Base-by-base conservation (phyloP, 2,113 vertebrate species). In the Sakesphorus luctuosus region DNA sequence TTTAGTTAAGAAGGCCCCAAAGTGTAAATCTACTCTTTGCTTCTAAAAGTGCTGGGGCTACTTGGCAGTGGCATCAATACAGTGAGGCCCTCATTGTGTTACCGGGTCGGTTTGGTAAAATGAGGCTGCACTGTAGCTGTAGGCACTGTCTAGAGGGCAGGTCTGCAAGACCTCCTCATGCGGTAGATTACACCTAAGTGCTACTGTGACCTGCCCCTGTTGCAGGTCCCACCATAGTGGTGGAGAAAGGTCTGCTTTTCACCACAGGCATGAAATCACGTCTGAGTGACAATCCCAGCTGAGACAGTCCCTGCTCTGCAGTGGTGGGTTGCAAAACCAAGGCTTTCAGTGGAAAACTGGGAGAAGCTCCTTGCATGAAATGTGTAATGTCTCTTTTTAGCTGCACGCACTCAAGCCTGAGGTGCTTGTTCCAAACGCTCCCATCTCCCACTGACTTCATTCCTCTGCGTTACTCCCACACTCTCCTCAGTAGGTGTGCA, bases 401-500 rank as follows among this genome's bases (percentile, higher is more conserved):
- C 84, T 0, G 2, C 87, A 59, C 4, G 10, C 91, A 89, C 73
- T 86, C 47, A 59, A 93, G 80, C 65, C 83, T 78, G 76, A 90
- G 72, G 84, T 91, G 89, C 85, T 83, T 94, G 65, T 93, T 96
- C 86, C 83, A 92, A 97, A 89, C 50, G 14, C 79, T 94, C 81
- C 77, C 66, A 78, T 94, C 76, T 91, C 85, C 86, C 84, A 87
- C 58, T 84, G 93, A 91, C 82, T 96, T 96, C 88, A 72, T 91
- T 81, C 94, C 90, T 97, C 94, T 97, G 97, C 38, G 58, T 97
- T 97, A 89, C 53, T 84, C 69, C 40, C 17, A 88, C 81, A 69
- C 87, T 59, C 52, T 76, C 63, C 80, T 85, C 88, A 47, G 20
- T 68, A 94, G 86, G 53, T 84, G 40, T 75, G 76, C 46, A 43